Evolutionary conservation across 1,140 invertebrate genomes (phyloP).

Genomic region (Anastrepha obliqua): DNA sequence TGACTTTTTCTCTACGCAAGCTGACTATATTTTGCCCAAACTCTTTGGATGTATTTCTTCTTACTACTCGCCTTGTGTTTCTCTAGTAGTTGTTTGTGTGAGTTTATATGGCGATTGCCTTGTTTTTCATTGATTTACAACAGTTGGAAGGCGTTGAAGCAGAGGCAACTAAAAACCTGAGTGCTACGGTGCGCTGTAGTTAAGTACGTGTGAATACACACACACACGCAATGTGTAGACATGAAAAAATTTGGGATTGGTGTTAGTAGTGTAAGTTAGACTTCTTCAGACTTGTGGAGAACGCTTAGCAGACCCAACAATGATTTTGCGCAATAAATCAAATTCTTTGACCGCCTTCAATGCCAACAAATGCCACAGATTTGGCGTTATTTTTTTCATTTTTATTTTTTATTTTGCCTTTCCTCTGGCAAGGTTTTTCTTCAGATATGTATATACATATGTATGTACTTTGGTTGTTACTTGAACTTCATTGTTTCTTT

Average conservation of each 20-base stretch:
- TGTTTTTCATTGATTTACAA: constrained; percentile 38
- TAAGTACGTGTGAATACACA: neutral
- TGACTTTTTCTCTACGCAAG: neutral
- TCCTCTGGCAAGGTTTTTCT: neutral
- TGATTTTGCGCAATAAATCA: constrained; percentile 45
- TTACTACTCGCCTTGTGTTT: neutral
- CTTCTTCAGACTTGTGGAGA: neutral
- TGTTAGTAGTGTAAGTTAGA: neutral
- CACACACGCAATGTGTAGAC: neutral
- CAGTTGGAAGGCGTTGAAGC: neutral
- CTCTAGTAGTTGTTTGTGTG: neutral
- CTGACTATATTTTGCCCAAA: too few species aligned
- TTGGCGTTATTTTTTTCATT: neutral
- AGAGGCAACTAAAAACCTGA: neutral
- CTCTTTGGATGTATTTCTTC: neutral
- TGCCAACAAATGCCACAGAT: constrained; percentile 5
- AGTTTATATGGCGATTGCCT: neutral
- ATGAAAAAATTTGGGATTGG: neutral
- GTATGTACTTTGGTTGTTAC: too few species aligned
- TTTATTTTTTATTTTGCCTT: neutral
- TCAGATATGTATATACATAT: neutral
- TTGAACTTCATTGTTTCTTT: neutral
- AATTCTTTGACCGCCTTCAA: constrained; percentile 24
- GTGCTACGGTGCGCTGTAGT: neutral
- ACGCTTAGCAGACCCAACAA: neutral